Evolutionary conservation across 2,113 vertebrate species (phyloP), one percentile per base, ranked within the genome.

Genomic region (Ifrita kowaldi): DNA sequence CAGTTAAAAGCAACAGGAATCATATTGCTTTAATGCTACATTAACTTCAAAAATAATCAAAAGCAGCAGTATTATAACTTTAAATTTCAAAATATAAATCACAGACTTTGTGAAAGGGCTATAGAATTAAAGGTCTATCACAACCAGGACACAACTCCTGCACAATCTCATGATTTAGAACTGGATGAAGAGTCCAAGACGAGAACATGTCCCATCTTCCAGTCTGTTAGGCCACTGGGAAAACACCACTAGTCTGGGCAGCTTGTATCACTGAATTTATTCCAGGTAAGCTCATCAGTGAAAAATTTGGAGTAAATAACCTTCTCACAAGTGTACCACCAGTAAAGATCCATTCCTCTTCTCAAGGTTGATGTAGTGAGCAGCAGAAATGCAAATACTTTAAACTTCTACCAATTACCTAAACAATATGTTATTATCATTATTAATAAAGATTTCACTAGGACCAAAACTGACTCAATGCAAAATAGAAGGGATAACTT

Each of bases 51-150:
- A 89, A 87, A 24, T 15, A 39, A 79, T 14, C 30, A n/a, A 71
- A 95, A 63, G 15, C 6, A 59, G 32, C 9, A 33, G 10, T 10
- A 32, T 19, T 64, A 6, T 59, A 53, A 63, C 44, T 74, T 76
- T 30, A 26, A 10, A 69, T 46, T 85, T 57, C 20, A 16, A 52
- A 75, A 63, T 16, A 44, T 5, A 8, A 33, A 57, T 33, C 23
- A 64, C 23, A 5, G 53, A 37, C 10, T 50, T 49, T 0, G 0
- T 32, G 19, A 63, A 76, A 76, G 35, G 28, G 13, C 16, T 56
- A 23, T 2, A 35, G 26, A 63, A 26, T 39, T 49, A 35, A 32
- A 75, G 49, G 2, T 23, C 2, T 16, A 74, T 15, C 6, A 3
- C 16, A 56, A 16, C 22, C 33, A 39, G 1, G 15, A 56, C 21